Evolutionary conservation across 2,113 vertebrate genomes (phyloP).

Genomic region (Gadus chalcogrammus): DNA sequence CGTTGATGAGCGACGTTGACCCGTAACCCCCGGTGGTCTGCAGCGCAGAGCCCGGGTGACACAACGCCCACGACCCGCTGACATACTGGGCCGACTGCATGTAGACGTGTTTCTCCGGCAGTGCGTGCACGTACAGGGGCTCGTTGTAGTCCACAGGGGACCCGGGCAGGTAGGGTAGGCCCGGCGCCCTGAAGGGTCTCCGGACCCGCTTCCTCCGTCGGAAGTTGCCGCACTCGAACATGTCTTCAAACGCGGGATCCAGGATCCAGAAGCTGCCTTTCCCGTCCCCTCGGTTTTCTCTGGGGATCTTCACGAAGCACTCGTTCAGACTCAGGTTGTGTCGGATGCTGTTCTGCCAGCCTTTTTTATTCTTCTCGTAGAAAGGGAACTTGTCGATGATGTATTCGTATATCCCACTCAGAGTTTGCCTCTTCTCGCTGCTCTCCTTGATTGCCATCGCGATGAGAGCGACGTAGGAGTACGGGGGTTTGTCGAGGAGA

Average conservation of each 20-base stretch:
- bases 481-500: slow-evolving; percentile 70
- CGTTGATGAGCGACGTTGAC: slow-evolving; percentile 22
- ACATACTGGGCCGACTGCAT: slow-evolving; percentile 45
- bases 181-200: slow-evolving; percentile 40
- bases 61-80: slow-evolving; percentile 49
- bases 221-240: slow-evolving; percentile 77
- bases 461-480: slow-evolving; percentile 81
- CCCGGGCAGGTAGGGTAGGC: slow-evolving; percentile 41
- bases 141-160: slow-evolving; percentile 46
- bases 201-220: slow-evolving; percentile 65
- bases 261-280: slow-evolving; percentile 77
- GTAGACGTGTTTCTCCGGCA: slow-evolving; percentile 48
- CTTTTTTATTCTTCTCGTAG: slow-evolving; percentile 71
- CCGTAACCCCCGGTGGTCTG: slow-evolving; percentile 29
- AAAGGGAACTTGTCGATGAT: slow-evolving; percentile 77
- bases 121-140: slow-evolving; percentile 50
- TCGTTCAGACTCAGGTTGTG: slow-evolving; percentile 83
- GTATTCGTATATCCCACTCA: slow-evolving; percentile 78
- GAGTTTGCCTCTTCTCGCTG: slow-evolving; percentile 65
- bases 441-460: slow-evolving; percentile 80
- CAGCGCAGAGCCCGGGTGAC: slow-evolving; percentile 28
- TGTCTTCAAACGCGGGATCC: slow-evolving; percentile 74
- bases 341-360: slow-evolving; percentile 82
- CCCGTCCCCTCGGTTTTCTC: slow-evolving; percentile 41
- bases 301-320: slow-evolving; percentile 78